Base-by-base conservation (phyloP, 2,888 invertebrate genomes). In the Pogonocherus hispidulus region DNA sequence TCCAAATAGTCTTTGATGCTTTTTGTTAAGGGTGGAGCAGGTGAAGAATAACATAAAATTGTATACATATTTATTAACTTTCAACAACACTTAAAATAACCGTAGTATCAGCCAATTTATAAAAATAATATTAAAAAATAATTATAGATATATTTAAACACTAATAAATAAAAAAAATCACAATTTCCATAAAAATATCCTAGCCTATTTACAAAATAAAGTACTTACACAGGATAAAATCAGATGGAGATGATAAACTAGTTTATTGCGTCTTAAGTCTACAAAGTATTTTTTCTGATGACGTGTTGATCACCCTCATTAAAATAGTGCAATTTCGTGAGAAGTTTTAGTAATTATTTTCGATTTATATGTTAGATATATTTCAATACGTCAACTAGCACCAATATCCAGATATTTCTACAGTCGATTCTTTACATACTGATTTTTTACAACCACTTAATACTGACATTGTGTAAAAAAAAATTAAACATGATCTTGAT, bases 161-260 rank as follows among this genome's bases (percentile, higher is more conserved):
- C n/a, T 32, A 49, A 62, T 62, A 62, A 62, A 62, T 62, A 51
- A n/a, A n/a, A 62, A 62, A 49, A 52, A 59, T 62, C 60, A 62
- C 60, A 62, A 35, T 18, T 18, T 37, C 6, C 37, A 49, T 51
- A 37, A 49, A 51, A 51, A 51, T 62, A 62, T 47, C 47, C 51
- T 62, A 62, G 20, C 32, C 37, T 51, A 62, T 62, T 32, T 51
- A 62, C 51, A 62, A 37, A 62, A 37, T 47, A 18, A 47, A 46
- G n/a, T 23, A 11, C n/a, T n/a, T n/a, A n/a, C 23, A 22, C 20
- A 18, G 22, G 22, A 20, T 51, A 47, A 47, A 47, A 57, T 6
- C 19, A 19, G 32, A 14, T 47, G 27, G 60, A 62, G 60, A 62
- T 35, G 60, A 60, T 46, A 18, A 60, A 47, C 27, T 32, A 49